Conservation (phyloP, 2,113 vertebrate species). For the Corythornis cristatus region DNA sequence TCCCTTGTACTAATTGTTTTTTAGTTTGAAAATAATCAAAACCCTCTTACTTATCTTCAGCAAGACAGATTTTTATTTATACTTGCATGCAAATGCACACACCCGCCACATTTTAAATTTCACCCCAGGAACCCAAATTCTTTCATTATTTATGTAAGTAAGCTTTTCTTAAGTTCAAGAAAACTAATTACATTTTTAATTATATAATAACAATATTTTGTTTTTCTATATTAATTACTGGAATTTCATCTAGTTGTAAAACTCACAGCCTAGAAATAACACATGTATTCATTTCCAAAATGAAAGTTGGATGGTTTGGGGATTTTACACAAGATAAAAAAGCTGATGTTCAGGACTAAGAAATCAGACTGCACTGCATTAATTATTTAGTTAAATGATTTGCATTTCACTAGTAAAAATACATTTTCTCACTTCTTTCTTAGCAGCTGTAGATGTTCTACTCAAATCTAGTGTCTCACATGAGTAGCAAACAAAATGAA, state of each 20-base stretch:
- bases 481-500: background rate
- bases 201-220: background rate
- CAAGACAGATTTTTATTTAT: conserved; percentile 13
- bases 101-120: background rate
- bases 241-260: conserved; percentile 21
- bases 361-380: conserved; percentile 9
- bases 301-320: background rate
- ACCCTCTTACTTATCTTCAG: background rate
- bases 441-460: conserved; percentile 8
- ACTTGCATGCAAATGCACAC: background rate
- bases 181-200: conserved; percentile 5
- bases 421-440: background rate
- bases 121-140: background rate
- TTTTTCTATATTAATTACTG: background rate
- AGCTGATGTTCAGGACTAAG: background rate
- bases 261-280: conserved; percentile 1
- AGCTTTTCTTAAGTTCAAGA: background rate
- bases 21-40: conserved; percentile 10
- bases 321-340: background rate
- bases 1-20: background rate
- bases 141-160: conserved; percentile 13
- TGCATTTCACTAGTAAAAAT: conserved; percentile 15
- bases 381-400: conserved; percentile 14
- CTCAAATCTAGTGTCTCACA: background rate
- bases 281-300: background rate